A percentile compares a stretch with the other conserved stretches of the same genome.
Evolutionary conservation across 2,797 vertebrate species (phyloP).

Genomic region (Adrianichthys oophorus): DNA sequence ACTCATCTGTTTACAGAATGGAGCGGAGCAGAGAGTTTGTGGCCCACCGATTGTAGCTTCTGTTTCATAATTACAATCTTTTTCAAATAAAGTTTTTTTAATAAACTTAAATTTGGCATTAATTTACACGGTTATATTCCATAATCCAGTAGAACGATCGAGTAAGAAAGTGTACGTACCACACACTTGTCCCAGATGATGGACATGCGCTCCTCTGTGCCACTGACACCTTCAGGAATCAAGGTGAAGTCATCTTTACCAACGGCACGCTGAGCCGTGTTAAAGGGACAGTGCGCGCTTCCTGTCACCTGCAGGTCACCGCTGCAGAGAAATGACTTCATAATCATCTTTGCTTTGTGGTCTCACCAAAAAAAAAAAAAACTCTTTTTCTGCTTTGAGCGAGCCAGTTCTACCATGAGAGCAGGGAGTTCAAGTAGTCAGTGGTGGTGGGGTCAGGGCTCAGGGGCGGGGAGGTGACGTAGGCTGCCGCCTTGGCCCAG

Average conservation of each 20-base stretch:
- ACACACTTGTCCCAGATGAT: slow-evolving; percentile 99
- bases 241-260: slow-evolving; percentile 97
- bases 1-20: too few species aligned
- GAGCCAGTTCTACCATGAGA: slow-evolving; percentile 85
- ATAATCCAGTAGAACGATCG: too few species aligned
- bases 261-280: slow-evolving; percentile 95
- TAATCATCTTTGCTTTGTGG: too few species aligned
- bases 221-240: slow-evolving; percentile 96
- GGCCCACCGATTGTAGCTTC: too few species aligned
- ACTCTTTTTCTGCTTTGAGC: background rate
- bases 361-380: too few species aligned
- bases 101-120: too few species aligned
- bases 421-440: slow-evolving; percentile 96
- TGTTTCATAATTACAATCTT: too few species aligned
- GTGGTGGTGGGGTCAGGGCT: slow-evolving; percentile 96
- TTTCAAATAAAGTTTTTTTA: too few species aligned
- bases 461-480: slow-evolving; percentile 94
- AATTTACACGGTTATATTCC: too few species aligned
- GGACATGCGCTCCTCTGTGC: slow-evolving; percentile 95
- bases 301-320: slow-evolving; percentile 97
- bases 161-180: slow-evolving; percentile 67
- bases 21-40: too few species aligned
- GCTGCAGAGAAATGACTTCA: slow-evolving; percentile 55
- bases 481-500: slow-evolving; percentile 97
- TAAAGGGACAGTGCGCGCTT: slow-evolving; percentile 96